Percentiles rank a stretch among this genome's conserved stretches.
phyloP scores from a whole-genome alignment of 2,797 vertebrate genomes.

The Phoebastria nigripes region DNA sequence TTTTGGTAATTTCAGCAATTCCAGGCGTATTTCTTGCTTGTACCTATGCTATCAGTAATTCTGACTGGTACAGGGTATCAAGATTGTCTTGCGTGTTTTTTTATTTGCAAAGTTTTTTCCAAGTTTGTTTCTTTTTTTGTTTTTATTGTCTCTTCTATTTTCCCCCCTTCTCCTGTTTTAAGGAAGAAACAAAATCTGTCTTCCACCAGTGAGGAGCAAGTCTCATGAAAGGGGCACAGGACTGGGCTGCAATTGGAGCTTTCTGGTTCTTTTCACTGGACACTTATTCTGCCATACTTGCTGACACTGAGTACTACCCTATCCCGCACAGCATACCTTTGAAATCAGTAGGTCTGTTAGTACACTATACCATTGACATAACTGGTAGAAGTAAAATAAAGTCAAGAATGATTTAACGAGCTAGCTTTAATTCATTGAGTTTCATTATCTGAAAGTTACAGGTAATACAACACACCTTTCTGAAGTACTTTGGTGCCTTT shows the following conservation, averaged over 20 bases:
- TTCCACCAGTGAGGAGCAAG: not conserved
- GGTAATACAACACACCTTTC: not conserved
- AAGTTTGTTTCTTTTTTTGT: not conserved
- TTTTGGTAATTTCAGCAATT: not conserved
- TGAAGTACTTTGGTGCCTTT: not conserved
- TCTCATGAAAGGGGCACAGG: not conserved
- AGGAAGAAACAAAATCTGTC: not conserved
- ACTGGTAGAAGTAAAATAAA: not conserved
- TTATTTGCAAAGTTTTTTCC: not conserved
- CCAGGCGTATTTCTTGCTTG: not conserved
- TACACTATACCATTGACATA: not conserved
- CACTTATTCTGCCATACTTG: not conserved
- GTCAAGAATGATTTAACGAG: not conserved
- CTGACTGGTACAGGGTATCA: not conserved
- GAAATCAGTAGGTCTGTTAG: not conserved
- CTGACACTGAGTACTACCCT: not conserved
- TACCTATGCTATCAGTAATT: not conserved
- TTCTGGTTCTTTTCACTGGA: not conserved
- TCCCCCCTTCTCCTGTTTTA: not conserved
- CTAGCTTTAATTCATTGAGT: not conserved
- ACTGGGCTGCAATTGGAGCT: not conserved
- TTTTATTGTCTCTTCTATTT: not conserved
- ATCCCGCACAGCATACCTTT: not conserved
- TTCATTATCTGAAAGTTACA: not conserved
- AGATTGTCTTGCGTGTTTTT: conserved; percentile 5